A percentile compares a stretch with the other conserved stretches of the same genome.
phyloP scores from a whole-genome alignment of 2,888 invertebrate genomes.

The Acanthosoma haemorrhoidale region DNA sequence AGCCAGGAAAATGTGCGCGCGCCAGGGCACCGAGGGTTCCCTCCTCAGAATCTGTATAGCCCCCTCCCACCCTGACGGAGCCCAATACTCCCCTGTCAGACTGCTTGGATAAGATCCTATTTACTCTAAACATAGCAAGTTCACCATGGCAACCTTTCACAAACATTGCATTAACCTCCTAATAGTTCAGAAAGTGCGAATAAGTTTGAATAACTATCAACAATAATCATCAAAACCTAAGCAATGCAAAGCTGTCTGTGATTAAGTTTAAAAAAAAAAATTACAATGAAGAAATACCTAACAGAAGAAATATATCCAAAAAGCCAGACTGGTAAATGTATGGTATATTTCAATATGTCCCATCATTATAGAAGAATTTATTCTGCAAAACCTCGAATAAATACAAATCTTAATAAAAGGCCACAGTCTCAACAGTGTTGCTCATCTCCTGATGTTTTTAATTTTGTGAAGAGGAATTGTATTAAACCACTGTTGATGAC shows the following conservation, averaged over 20 bases:
- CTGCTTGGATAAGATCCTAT: too few species aligned
- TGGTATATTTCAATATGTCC: constrained; percentile 46
- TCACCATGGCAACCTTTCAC: background rate
- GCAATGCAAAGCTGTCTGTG: background rate
- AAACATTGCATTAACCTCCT: background rate
- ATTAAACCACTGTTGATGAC: constrained; percentile 9
- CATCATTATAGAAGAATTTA: constrained; percentile 48
- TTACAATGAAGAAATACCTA: background rate
- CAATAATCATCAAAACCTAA: too few species aligned
- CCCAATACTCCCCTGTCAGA: too few species aligned
- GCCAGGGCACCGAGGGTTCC: too few species aligned
- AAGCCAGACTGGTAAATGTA: constrained; percentile 37
- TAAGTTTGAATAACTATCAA: too few species aligned
- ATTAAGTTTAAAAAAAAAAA: background rate
- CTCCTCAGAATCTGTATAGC: too few species aligned
- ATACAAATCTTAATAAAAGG: constrained; percentile 45
- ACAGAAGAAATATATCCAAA: constrained; percentile 35
- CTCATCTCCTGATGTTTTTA: constrained; percentile 19
- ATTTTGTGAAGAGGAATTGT: constrained; percentile 17
- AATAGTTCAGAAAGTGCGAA: too few species aligned
- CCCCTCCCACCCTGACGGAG: too few species aligned
- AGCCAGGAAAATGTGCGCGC: too few species aligned
- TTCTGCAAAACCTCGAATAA: constrained; percentile 46
- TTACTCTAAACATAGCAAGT: too few species aligned
- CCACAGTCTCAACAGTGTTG: constrained; percentile 1